Evolutionary conservation across 2,888 invertebrate species (phyloP).

Genomic region (Drosophila dives): DNA sequence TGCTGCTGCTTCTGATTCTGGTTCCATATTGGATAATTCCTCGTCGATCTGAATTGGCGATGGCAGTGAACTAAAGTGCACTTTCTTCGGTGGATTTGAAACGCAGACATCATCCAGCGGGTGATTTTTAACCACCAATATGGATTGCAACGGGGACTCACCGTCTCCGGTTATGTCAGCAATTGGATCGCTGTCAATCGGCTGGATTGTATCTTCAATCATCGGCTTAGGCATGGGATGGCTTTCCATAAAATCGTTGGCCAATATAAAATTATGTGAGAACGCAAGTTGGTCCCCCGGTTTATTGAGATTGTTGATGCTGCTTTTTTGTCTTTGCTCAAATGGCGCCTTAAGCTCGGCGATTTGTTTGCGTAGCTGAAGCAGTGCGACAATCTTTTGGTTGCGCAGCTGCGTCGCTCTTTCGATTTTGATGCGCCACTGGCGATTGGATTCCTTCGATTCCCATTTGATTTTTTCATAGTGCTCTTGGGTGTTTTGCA

Average conservation of each 20-base stretch:
- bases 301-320: not conserved
- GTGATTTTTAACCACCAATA: conserved; percentile 9
- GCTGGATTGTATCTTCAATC: not conserved
- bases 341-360: not conserved
- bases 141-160: conserved; percentile 26
- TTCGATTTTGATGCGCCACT: conserved; percentile 14
- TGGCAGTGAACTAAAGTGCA: conserved; percentile 34
- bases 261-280: conserved; percentile 5
- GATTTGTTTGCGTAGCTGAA: conserved; percentile 3
- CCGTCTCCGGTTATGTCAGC: too few relatives aligned
- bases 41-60: not conserved
- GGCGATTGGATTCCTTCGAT: not conserved
- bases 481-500: conserved; percentile 3
- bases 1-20: not conserved
- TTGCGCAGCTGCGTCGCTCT: conserved; percentile 26
- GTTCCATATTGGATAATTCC: not conserved
- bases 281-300: not conserved
- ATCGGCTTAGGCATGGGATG: not conserved
- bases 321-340: not conserved
- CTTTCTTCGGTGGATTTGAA: conserved; percentile 21
- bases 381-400: conserved; percentile 23
- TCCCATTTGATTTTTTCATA: not conserved
- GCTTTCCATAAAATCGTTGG: conserved; percentile 29
- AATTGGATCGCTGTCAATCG: not conserved
- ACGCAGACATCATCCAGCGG: not conserved